Conservation (phyloP, 2,888 invertebrate species). For the Aphidoletes aphidimyza region DNA sequence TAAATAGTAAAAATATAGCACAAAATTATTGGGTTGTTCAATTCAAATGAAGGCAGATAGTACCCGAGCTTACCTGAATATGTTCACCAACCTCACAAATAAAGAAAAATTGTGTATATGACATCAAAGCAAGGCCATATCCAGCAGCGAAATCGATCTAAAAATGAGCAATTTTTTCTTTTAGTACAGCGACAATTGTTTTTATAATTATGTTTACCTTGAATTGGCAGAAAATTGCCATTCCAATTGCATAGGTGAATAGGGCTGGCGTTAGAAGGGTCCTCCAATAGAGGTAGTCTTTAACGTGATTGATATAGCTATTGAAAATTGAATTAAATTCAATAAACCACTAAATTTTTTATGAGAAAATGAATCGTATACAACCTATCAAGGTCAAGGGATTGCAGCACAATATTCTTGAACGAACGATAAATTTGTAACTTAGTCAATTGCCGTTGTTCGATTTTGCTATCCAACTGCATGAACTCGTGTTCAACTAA, state of each 20-base stretch:
- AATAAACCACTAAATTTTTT: too few species aligned
- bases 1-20: conserved; percentile 81
- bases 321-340: too few species aligned
- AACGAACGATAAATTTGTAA: too few species aligned
- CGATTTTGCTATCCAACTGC: too few species aligned
- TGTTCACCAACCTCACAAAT: not conserved
- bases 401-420: too few species aligned
- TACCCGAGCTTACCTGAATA: not conserved
- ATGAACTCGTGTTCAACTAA: too few species aligned
- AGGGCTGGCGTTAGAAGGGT: not conserved
- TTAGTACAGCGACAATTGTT: not conserved
- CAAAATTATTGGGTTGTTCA: too few species aligned
- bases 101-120: not conserved
- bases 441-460: too few species aligned
- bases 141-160: not conserved
- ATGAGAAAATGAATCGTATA: too few species aligned
- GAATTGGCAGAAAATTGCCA: not conserved
- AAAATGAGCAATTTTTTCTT: not conserved
- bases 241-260: not conserved
- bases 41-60: too few species aligned
- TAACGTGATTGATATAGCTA: too few species aligned
- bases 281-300: not conserved
- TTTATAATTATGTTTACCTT: not conserved
- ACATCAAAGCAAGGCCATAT: not conserved
- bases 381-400: too few species aligned